Conservation (phyloP, 2,888 invertebrate species). For the Thecocarcelia acutangulata region DNA sequence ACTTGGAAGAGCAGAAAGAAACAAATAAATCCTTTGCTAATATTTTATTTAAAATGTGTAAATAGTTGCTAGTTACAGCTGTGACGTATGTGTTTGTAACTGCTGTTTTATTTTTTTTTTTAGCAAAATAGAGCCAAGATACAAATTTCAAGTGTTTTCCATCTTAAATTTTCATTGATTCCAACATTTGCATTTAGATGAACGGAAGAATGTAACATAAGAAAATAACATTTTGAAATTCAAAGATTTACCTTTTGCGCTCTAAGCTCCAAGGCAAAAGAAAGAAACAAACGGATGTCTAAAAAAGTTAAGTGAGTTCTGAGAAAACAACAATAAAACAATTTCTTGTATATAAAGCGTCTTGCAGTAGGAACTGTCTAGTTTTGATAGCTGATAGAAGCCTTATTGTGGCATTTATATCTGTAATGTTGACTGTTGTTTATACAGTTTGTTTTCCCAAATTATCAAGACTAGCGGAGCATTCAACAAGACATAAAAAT, state of each 20-base stretch:
- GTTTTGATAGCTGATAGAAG: too few species aligned
- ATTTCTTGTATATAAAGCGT: conserved; percentile 41
- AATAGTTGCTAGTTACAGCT: conserved; percentile 18
- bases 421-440: too few species aligned
- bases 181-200: not conserved
- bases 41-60: conserved; percentile 40
- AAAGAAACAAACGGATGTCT: conserved; percentile 11
- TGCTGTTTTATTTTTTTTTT: not conserved
- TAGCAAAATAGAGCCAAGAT: not conserved
- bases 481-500: too few species aligned
- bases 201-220: conserved; percentile 8
- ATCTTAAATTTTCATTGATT: conserved; percentile 5
- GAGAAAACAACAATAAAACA: conserved; percentile 50
- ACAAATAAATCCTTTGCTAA: conserved; percentile 63
- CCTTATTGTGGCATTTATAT: too few species aligned
- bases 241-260: conserved; percentile 35
- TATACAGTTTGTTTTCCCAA: too few species aligned
- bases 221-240: conserved; percentile 53
- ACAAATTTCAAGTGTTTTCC: not conserved
- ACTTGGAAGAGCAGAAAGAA: conserved; percentile 15
- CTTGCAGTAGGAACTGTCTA: too few species aligned
- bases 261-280: not conserved
- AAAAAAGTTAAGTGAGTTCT: conserved; percentile 22
- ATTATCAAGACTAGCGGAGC: too few species aligned
- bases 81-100: not conserved